Base-by-base conservation (phyloP, 2,113 vertebrate species). In the Edolisoma coerulescens region DNA sequence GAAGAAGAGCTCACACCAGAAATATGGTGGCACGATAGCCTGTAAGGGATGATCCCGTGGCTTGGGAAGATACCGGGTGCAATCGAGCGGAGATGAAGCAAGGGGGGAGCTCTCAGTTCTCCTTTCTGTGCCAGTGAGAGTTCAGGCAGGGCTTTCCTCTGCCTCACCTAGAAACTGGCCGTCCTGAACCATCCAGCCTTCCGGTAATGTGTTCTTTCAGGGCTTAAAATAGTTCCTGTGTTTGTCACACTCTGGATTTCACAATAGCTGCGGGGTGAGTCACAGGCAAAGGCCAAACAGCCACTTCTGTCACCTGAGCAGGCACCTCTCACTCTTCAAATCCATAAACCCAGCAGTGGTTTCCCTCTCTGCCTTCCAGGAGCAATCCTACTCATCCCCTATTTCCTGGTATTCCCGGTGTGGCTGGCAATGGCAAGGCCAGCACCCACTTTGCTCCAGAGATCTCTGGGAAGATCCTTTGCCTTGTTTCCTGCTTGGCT, bases 141-240 rank as follows among this genome's bases (percentile, higher is more conserved):
- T 70, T 80, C 28, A 20, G 1, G 3, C 28, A 59, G 60, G 61
- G 57, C 17, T 60, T 59, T 93, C 18, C 63, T 80, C 42, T 59
- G 77, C 85, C 88, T 94, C 82, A 77, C 90, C 64, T 83, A 73
- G 75, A 93, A 85, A 93, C 78, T 63, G 80, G 26, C 78, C 0
- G 1, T 88, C 19, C 87, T 2, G 21, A 89, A 52, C 88, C 77
- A 32, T 88, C 39, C 85, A 76, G 79, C 87, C 95, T 94, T 92
- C 95, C 69, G 21, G 68, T 22, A 73, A 11, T 0, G 45, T 1
- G 70, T 87, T 73, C 83, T 83, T 75, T 63, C 88, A 74, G 87
- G 56, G 78, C 92, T 91, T 84, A 94, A 85, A 96, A 96, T 94
- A 96, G 92, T 23, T 91, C 59, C 79, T 56, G 87, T 9, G 33